Conservation (phyloP, 1,140 invertebrate species). For the Drosophila bocki region DNA sequence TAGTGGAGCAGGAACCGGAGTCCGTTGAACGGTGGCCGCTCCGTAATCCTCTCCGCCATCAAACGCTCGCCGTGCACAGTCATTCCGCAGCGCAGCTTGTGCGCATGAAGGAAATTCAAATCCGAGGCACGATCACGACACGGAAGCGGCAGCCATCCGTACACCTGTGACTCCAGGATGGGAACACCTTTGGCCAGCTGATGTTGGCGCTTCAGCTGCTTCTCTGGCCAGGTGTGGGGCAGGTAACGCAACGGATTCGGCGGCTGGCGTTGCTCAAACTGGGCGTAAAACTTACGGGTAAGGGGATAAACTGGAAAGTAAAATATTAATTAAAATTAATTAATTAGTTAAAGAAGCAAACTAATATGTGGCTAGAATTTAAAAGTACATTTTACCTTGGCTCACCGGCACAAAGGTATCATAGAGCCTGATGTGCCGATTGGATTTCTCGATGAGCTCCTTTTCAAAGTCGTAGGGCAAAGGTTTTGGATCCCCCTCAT, state of each 20-base stretch:
- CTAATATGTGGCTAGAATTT: not conserved
- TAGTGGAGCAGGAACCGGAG: slow-evolving; percentile 72
- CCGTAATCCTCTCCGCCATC: slow-evolving; percentile 68
- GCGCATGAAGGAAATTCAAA: slow-evolving; percentile 73
- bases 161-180: slow-evolving; percentile 65
- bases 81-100: slow-evolving; percentile 73
- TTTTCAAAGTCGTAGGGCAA: slow-evolving; percentile 79
- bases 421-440: slow-evolving; percentile 63
- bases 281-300: slow-evolving; percentile 72
- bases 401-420: slow-evolving; percentile 59
- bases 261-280: slow-evolving; percentile 53
- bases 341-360: not conserved
- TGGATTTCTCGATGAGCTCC: slow-evolving; percentile 72
- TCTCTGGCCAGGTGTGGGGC: slow-evolving; percentile 33
- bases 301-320: slow-evolving; percentile 60
- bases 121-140: slow-evolving; percentile 32
- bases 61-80: slow-evolving; percentile 73
- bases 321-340: not conserved
- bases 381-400: slow-evolving; percentile 33
- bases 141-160: slow-evolving; percentile 72
- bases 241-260: slow-evolving; percentile 28
- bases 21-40: slow-evolving; percentile 73
- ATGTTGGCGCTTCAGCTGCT: slow-evolving; percentile 37
- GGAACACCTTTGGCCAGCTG: slow-evolving; percentile 35
- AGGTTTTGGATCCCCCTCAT: slow-evolving; percentile 65